Conservation (phyloP, 2,888 invertebrate species). For the Drosophila quasianomalipes region DNA sequence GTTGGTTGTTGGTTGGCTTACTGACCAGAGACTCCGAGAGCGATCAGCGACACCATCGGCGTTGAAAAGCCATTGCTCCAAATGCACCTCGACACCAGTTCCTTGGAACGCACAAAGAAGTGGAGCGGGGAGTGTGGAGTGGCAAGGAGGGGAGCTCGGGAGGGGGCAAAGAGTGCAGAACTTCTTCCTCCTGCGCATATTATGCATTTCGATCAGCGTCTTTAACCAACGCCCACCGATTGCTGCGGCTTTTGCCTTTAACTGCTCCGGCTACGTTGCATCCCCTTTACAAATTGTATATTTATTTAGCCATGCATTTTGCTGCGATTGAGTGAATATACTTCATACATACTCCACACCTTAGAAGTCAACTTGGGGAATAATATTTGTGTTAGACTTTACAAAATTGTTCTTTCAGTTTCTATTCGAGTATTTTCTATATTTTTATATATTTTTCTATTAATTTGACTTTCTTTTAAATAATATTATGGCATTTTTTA, state of each 20-base stretch:
- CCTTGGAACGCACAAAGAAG: conserved; percentile 55
- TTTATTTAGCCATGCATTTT: not conserved
- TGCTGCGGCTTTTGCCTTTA: conserved; percentile 43
- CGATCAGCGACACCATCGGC: conserved; percentile 77
- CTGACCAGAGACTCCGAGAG: conserved; percentile 2
- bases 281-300: not conserved
- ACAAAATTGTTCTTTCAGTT: too few relatives aligned
- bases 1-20: not conserved
- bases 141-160: not conserved
- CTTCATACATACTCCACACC: not conserved
- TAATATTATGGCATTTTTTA: not conserved
- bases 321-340: not conserved
- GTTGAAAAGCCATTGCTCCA: conserved; percentile 72
- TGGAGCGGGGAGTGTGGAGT: not conserved
- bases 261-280: conserved; percentile 6
- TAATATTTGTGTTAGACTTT: not conserved
- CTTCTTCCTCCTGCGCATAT: conserved; percentile 27
- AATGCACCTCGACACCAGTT: conserved; percentile 49
- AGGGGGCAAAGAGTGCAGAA: not conserved
- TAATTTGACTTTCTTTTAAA: too few relatives aligned
- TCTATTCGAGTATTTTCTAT: too few relatives aligned
- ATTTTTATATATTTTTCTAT: too few relatives aligned
- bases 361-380: not conserved
- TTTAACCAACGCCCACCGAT: conserved; percentile 70
- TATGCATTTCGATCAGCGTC: conserved; percentile 54